Base-by-base conservation (phyloP, 2,797 vertebrate species). In the Siniperca obscura region DNA sequence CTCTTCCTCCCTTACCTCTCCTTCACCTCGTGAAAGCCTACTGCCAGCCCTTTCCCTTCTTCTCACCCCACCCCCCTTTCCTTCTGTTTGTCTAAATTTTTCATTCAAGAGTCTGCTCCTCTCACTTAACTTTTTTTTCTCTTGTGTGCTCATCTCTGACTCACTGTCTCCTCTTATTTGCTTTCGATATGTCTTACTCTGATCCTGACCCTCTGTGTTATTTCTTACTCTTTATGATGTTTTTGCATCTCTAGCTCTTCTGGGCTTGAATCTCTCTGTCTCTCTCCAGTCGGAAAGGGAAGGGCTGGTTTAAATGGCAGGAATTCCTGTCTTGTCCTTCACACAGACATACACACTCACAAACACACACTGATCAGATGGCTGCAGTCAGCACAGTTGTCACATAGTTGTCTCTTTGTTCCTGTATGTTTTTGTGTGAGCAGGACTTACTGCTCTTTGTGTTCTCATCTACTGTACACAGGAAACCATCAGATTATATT, bases 241-340 rank as follows among this genome's bases (percentile, higher is more conserved):
- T 80, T 76, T 52, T 53, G 8, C n/a, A 6, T 60, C 64, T 86
- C 52, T 13, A 6, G 8, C 27, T 68, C 30, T 38, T 65, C 70
- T 21, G 66, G 27, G 1, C 44, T 62, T 48, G 8, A 50, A 52
- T 64, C 40, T 71, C 9, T 48, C 55, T 68, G 44, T 48, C 38
- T 13, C 8, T 70, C 36, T 70, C 44, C 30, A 30, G 82, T 87
- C 79, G 83, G 89, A 90, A 93, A 91, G 87, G 90, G 91, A 92
- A 91, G 93, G 92, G 90, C 79, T n/a, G n/a, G 56, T 89, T 94
- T 90, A 93, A 92, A 92, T 89, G 70, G 88, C 92, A 93, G 92
- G 91, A 93, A 94, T 91, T 93, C 92, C 92, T 94, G 90, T 91
- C 74, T 52, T 77, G 87, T 90, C 84, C 61, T 81, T 87, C 65